Base-by-base conservation (phyloP, 2,888 invertebrate species). In the Mongoloraphidia duomilia region DNA sequence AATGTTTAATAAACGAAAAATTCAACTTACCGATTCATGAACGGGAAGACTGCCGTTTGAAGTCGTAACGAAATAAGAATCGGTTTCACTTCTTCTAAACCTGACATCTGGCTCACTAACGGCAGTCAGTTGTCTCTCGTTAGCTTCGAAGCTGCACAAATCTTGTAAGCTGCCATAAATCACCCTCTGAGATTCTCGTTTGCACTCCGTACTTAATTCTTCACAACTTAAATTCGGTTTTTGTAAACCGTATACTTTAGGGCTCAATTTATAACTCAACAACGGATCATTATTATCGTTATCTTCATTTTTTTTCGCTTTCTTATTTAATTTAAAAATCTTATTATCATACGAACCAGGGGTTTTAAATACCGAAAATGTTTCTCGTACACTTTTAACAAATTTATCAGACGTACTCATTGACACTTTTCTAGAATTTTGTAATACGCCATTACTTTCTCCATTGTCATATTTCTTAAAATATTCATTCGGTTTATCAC, bases 71-170 rank as follows among this genome's bases (percentile, higher is more conserved):
- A 26, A 26, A 26, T 26, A 26, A 26, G 14, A 14, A 17, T 41
- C 41, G 8, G 14, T 38, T 34, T 50, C 44, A 49, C 50, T 49
- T 46, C 52, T 49, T 50, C 54, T 66, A 42, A 70, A 74, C 59
- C 79, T 63, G 12, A 82, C 69, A 63, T 81, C 80, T 0, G 82
- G 82, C 64, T 81, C 82, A 64, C 81, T 82, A 56, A 77, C 75
- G 1, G 80, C 43, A 56, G 62, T 39, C 59, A 58, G 49, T 58
- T 60, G 54, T 52, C 54, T 46, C 50, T 46, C 26, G 13, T 35
- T 43, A 47, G 43, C 50, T 47, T 55, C 61, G 57, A 55, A 56
- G 54, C 68, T 67, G 53, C 76, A 70, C 60, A 77, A 74, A 56
- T 82, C 80, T 58, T 82, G 81, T 43, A 83, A 65, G 60, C 82